Evolutionary conservation across 2,797 vertebrate genomes (phyloP).

Genomic region (Furcifer pardalis): DNA sequence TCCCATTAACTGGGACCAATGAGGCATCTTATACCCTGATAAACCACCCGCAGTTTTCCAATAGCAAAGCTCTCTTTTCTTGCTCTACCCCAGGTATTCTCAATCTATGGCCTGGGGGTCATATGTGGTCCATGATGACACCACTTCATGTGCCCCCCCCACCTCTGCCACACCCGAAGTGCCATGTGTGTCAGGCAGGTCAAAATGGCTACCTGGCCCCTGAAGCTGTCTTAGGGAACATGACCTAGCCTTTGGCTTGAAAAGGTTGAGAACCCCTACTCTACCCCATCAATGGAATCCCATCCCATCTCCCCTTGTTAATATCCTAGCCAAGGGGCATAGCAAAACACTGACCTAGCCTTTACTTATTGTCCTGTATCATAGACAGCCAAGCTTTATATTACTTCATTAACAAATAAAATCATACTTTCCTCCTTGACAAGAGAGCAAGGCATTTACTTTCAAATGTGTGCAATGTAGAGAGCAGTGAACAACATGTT

Average conservation of each 20-base stretch:
- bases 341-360: slow-evolving; percentile 25
- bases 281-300: not conserved
- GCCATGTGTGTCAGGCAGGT: no score
- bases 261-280: no score
- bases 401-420: slow-evolving; percentile 53
- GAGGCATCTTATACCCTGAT: slow-evolving; percentile 8
- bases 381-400: slow-evolving; percentile 27
- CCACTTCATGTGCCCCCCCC: no score
- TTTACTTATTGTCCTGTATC: not conserved
- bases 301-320: not conserved
- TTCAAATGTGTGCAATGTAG: slow-evolving; percentile 34
- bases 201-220: no score
- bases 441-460: slow-evolving; percentile 36
- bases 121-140: no score
- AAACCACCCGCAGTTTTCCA: not conserved
- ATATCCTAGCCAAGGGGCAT: not conserved
- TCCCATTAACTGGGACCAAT: not conserved
- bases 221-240: no score
- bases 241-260: no score
- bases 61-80: not conserved
- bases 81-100: no score
- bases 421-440: slow-evolving; percentile 35
- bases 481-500: slow-evolving; percentile 52
- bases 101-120: no score
- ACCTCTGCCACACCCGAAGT: no score